Evolutionary conservation across 1,140 invertebrate species (phyloP).

Genomic region (Drosophila pachea): DNA sequence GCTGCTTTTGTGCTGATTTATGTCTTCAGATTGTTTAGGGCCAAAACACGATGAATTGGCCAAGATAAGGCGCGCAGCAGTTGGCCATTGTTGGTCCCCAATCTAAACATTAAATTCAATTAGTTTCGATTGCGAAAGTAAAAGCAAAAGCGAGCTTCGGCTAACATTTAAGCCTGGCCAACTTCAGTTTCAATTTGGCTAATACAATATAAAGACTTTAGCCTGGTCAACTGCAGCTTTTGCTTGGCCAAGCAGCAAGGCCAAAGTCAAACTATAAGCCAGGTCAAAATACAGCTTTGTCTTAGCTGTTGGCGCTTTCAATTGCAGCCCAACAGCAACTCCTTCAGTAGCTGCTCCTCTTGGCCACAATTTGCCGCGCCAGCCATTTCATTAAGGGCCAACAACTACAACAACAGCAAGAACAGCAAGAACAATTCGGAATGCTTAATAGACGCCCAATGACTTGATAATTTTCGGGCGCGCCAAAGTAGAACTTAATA

Average conservation of each 20-base stretch:
- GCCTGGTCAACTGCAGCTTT: too few species aligned
- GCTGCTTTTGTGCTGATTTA: slow-evolving; percentile 54
- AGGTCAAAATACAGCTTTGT: too few species aligned
- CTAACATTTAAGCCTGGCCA: too few species aligned
- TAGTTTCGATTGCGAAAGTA: not conserved
- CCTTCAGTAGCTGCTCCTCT: too few species aligned
- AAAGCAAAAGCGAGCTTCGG: too few species aligned
- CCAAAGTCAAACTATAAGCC: too few species aligned
- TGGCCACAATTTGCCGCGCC: slow-evolving; percentile 1
- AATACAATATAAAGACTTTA: too few species aligned
- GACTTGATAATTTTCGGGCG: slow-evolving; percentile 71
- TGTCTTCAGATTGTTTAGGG: slow-evolving; percentile 27
- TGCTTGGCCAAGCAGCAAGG: too few species aligned
- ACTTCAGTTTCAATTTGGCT: too few species aligned
- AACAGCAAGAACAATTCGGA: slow-evolving; percentile 30
- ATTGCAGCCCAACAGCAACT: too few species aligned
- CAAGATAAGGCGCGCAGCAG: slow-evolving; percentile 8
- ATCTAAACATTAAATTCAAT: not conserved
- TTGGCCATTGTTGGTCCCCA: not conserved
- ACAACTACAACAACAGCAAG: too few species aligned
- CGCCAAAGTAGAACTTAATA: slow-evolving; percentile 70
- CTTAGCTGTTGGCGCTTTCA: too few species aligned
- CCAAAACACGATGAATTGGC: slow-evolving; percentile 24
- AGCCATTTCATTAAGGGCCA: slow-evolving; percentile 13
- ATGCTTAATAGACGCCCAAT: slow-evolving; percentile 71